These are phyloP conservation scores for Pogona vitticeps DNA, from an alignment of 2,113 vertebrate species.

Conservation along the genomic window DNA sequence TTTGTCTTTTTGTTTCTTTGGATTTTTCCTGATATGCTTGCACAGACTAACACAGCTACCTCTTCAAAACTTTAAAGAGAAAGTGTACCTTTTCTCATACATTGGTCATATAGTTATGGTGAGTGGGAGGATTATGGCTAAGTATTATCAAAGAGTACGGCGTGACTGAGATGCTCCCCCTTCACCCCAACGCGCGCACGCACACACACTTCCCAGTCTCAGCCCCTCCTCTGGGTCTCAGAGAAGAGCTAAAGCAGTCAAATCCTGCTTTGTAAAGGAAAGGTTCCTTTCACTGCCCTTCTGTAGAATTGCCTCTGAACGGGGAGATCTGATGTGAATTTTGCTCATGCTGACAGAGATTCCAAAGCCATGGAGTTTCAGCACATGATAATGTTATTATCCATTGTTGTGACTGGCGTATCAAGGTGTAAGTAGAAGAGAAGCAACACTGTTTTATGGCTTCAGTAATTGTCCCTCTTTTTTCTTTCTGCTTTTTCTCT, in stretches of 20 bases:
- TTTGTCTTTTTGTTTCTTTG: no score
- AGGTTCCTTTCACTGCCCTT: not conserved
- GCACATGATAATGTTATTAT: not conserved
- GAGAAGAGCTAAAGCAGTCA: not conserved
- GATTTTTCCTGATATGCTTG: no score
- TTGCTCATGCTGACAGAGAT: not conserved
- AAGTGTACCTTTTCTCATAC: no score
- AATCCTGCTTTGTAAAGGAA: not conserved
- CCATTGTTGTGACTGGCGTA: not conserved
- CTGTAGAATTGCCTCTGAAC: not conserved
- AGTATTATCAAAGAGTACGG: not conserved
- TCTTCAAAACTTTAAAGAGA: no score
- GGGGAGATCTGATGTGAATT: not conserved
- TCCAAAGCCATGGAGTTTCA: not conserved
- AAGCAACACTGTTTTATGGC: not conserved
- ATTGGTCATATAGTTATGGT: no score
- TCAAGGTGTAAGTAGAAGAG: conserved; percentile 6
- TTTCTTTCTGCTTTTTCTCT: no score
- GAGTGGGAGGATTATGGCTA: no score
- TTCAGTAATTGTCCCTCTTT: not conserved
- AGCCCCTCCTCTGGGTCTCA: not conserved
- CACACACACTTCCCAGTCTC: not conserved
- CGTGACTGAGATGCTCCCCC: not conserved
- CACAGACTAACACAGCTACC: no score
- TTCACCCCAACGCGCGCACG: not conserved